phyloP scores from a whole-genome alignment of 2,888 invertebrate species.

The Athalia rosae region DNA sequence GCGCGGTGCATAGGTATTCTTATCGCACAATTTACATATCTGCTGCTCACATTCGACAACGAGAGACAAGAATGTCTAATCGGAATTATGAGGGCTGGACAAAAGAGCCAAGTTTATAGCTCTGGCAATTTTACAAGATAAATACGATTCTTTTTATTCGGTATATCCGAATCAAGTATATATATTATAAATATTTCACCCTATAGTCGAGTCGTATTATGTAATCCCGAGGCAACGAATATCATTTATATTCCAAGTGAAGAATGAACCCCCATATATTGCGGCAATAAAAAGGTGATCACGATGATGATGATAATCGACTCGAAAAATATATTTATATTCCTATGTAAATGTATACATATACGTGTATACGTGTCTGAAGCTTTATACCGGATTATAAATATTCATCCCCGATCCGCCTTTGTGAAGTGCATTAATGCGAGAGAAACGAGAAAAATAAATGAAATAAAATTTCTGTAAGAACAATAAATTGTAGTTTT shows the following conservation, averaged over 20 bases:
- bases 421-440: too few species aligned
- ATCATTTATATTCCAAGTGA: conserved; percentile 37
- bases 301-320: conserved; percentile 2
- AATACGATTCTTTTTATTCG: neutral
- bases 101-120: conserved; percentile 11
- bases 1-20: neutral
- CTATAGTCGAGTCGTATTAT: neutral
- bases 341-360: neutral
- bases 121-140: neutral
- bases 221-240: neutral
- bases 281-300: conserved; percentile 21
- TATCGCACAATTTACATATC: neutral
- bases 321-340: neutral
- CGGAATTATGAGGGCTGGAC: conserved; percentile 28
- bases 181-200: neutral
- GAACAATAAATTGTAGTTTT: too few species aligned
- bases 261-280: conserved; percentile 25
- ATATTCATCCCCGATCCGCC: conserved; percentile 1
- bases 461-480: too few species aligned
- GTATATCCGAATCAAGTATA: too few species aligned
- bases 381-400: too few species aligned
- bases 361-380: neutral
- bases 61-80: neutral
- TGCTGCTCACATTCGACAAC: neutral
- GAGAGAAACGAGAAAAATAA: too few species aligned